These are phyloP conservation scores for Podarcis lilfordi DNA, from an alignment of 2,797 vertebrate genomes.

Conservation along the genomic window DNA sequence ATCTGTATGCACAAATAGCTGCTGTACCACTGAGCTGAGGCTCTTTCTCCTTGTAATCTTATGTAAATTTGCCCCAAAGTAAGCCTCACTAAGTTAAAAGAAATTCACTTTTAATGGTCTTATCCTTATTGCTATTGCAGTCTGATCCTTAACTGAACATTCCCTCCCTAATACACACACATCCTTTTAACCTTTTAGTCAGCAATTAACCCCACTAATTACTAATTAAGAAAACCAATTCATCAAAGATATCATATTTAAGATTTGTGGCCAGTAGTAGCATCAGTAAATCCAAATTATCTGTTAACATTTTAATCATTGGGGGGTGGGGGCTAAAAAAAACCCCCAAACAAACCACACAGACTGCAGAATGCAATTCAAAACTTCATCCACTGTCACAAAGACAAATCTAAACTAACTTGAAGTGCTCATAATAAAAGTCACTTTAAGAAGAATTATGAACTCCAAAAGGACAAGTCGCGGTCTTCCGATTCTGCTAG, in stretches of 20 bases:
- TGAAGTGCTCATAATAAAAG: slow-evolving; percentile 67
- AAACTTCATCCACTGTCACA: slow-evolving; percentile 64
- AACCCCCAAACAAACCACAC: slow-evolving; percentile 62
- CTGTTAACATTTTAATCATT: slow-evolving; percentile 46
- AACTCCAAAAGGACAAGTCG: slow-evolving; percentile 63
- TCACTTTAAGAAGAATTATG: slow-evolving; percentile 69
- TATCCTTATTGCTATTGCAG: neutral
- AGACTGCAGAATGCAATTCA: slow-evolving; percentile 60
- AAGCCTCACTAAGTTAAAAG: too few species aligned
- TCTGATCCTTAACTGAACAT: neutral
- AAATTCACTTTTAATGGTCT: neutral
- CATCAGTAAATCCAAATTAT: slow-evolving; percentile 65
- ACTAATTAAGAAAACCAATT: neutral
- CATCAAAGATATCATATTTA: slow-evolving; percentile 65
- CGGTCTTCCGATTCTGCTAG: slow-evolving; percentile 50
- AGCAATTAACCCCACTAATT: slow-evolving; percentile 61
- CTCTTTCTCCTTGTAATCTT: neutral
- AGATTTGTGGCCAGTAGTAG: slow-evolving; percentile 47
- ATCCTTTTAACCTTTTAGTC: slow-evolving; percentile 45
- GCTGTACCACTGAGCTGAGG: neutral
- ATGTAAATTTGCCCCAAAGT: neutral
- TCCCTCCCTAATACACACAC: neutral
- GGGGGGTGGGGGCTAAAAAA: too few species aligned
- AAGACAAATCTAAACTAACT: slow-evolving; percentile 66
- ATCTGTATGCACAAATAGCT: neutral